phyloP scores from a whole-genome alignment of 1,140 invertebrate genomes.

The Apis dorsata region DNA sequence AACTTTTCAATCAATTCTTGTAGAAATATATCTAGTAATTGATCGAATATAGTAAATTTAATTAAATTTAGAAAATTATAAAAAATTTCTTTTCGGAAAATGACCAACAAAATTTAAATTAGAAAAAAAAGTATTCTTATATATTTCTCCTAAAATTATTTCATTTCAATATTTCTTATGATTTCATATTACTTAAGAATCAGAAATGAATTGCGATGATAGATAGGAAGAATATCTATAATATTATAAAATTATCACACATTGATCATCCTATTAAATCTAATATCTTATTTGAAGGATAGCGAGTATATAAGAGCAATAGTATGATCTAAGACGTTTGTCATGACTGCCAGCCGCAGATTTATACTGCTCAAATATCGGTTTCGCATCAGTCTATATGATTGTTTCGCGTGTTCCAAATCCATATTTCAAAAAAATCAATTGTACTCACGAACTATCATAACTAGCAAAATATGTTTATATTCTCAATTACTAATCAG shows the following conservation, averaged over 20 bases:
- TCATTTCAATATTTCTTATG: not conserved
- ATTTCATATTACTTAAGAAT: constrained; percentile 16
- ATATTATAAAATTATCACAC: constrained; percentile 49
- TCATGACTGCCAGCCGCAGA: constrained; percentile 46
- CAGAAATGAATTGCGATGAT: constrained; percentile 28
- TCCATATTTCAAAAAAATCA: constrained; percentile 28
- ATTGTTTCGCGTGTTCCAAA: constrained; percentile 12
- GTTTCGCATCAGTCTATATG: not conserved
- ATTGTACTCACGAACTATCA: constrained; percentile 20
- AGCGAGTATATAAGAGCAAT: not conserved
- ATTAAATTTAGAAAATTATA: no score
- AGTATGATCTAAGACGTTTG: constrained; percentile 35
- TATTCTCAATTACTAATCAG: constrained; percentile 16
- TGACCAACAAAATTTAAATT: no score
- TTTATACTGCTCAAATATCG: constrained; percentile 52
- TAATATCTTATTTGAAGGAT: constrained; percentile 49
- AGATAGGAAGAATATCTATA: constrained; percentile 14
- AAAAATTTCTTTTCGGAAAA: no score
- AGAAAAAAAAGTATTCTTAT: no score
- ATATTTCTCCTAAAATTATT: not conserved
- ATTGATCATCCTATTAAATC: constrained; percentile 34
- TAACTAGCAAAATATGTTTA: constrained; percentile 10
- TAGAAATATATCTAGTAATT: no score
- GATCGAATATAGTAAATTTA: no score
- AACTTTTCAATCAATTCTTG: no score